Conservation (phyloP, 2,113 vertebrate genomes). For the Egretta garzetta region DNA sequence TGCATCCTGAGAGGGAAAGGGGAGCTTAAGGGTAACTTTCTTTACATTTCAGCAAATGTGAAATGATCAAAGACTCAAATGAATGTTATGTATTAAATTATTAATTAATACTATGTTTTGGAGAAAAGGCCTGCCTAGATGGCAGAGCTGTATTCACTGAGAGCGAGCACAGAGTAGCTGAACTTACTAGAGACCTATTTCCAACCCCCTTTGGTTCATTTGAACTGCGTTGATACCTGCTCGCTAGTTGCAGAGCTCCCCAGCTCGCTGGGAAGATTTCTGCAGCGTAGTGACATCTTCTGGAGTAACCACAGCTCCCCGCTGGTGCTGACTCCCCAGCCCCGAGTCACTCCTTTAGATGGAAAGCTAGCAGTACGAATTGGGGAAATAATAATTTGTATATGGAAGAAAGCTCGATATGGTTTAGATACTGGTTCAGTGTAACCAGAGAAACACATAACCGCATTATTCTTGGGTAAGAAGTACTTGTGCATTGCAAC, state of each 20-base stretch:
- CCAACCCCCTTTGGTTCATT: not conserved
- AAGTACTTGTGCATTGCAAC: not conserved
- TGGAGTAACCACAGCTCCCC: not conserved
- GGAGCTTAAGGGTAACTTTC: not conserved
- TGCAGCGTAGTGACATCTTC: not conserved
- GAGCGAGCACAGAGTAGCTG: not conserved
- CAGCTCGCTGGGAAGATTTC: not conserved
- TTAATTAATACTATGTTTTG: not conserved
- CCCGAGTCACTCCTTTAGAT: not conserved
- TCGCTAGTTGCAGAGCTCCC: rapidly evolving
- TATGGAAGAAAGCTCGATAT: not conserved
- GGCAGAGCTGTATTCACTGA: not conserved
- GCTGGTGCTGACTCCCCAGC: not conserved
- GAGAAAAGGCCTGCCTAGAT: not conserved
- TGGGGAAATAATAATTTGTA: not conserved
- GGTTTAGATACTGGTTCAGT: not conserved
- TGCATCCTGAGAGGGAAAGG: not conserved
- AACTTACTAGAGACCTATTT: not conserved
- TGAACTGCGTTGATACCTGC: rapidly evolving
- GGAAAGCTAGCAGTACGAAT: rapidly evolving
- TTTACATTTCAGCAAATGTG: not conserved
- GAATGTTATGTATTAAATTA: not conserved
- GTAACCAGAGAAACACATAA: not conserved
- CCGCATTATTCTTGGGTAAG: rapidly evolving
- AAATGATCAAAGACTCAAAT: not conserved